phyloP scores from a whole-genome alignment of 2,888 invertebrate species.

The Drosophila peninsularis region DNA sequence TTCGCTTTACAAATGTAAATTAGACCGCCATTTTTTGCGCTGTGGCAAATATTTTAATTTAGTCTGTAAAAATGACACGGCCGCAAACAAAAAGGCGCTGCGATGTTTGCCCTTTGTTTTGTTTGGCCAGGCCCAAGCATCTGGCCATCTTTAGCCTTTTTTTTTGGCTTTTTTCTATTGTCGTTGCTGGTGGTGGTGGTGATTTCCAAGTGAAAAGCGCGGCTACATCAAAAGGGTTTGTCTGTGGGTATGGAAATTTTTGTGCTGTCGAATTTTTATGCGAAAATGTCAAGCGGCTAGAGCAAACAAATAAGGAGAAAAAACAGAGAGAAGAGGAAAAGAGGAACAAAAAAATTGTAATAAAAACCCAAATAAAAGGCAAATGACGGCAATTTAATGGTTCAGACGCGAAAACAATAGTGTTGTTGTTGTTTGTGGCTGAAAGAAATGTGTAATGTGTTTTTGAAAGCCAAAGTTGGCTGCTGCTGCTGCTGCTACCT shows the following conservation, averaged over 20 bases:
- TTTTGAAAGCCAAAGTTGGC: conserved; percentile 66
- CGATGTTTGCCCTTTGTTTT: conserved; percentile 68
- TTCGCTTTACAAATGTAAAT: conserved; percentile 81
- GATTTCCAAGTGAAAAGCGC: conserved; percentile 74
- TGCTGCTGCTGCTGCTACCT: conserved; percentile 34
- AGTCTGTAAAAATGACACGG: conserved; percentile 81
- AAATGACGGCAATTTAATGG: conserved; percentile 77
- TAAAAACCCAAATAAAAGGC: conserved; percentile 72
- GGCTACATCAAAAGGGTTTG: conserved; percentile 78
- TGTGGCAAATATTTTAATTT: conserved; percentile 79
- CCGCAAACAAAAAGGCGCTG: conserved; percentile 65
- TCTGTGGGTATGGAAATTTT: conserved; percentile 73
- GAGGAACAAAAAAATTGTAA: conserved; percentile 43
- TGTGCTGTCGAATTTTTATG: conserved; percentile 77
- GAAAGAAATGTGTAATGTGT: conserved; percentile 70
- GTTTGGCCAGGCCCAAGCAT: conserved; percentile 60
- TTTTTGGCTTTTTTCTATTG: conserved; percentile 24
- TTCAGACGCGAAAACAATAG: conserved; percentile 64
- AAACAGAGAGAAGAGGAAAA: background rate
- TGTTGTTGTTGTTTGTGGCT: conserved; percentile 52
- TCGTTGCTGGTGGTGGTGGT: conserved; percentile 34
- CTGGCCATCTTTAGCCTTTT: conserved; percentile 61
- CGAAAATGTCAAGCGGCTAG: conserved; percentile 73
- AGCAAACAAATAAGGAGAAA: conserved; percentile 23
- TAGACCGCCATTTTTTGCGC: conserved; percentile 73